Base-by-base conservation (phyloP, 2,113 vertebrate genomes). In the Xenopus borealis region DNA sequence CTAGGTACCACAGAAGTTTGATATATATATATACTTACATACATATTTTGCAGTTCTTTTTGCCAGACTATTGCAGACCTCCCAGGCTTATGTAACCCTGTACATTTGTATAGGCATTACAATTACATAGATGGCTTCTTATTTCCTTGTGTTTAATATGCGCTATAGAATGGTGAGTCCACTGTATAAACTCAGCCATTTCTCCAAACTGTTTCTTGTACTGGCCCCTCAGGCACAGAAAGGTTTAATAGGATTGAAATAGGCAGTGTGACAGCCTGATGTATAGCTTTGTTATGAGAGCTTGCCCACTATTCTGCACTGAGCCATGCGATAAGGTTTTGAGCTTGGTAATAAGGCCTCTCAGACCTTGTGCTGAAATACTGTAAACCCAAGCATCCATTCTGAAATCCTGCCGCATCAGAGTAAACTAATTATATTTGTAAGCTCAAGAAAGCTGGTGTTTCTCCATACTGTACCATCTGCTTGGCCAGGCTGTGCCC, bases 351-450 rank as follows among this genome's bases (percentile, higher is more conserved):
- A 62, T 62, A 52, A 69, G 62, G 23, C 45, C 46, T 30, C 65
- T 69, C 40, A 47, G 65, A 69, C 61, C 44, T 53, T 76, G 30
- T 59, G 62, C 55, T 73, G 58, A 55, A 62, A 62, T 62, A 69
- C 46, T 40, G 66, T 75, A 75, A 69, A 62, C 44, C 45, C 57
- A 52, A 69, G 20, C 12, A 46, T 46, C 62, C 67, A 69, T 75
- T 68, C 61, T 55, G 66, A 63, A 71, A 62, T 62, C 69, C 19
- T 30, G 69, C 57, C 62, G 69, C 62, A 69, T 55, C 19, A 14
- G 59, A 76, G 66, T 69, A 76, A 76, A 76, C 73, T 69, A 76
- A 76, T 76, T 76, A 62, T 55, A 76, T 55, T 4, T 63, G 18
- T 76, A 69, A 69, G 47, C 73, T 27, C 14, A 12, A 52, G 66